These are phyloP conservation scores for Chrysemys picta DNA, from an alignment of 2,113 vertebrate genomes.

Conservation along the genomic window DNA sequence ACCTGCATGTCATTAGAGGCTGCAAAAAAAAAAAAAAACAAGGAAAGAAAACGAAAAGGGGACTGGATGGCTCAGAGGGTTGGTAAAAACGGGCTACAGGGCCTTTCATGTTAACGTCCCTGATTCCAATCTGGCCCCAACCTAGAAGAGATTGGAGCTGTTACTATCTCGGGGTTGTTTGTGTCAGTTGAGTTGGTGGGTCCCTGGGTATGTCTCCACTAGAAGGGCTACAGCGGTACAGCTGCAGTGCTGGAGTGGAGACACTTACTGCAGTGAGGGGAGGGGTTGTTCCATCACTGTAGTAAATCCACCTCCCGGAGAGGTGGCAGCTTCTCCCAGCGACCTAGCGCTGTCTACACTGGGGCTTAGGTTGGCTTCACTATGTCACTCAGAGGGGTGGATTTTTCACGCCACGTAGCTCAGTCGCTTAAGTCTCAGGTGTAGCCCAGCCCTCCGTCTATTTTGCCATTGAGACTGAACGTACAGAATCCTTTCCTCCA, in stretches of 20 bases:
- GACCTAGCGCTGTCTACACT: neutral
- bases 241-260: neutral
- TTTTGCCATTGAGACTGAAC: neutral
- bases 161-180: constrained; percentile 26
- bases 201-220: constrained; percentile 29
- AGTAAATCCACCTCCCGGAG: neutral
- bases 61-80: constrained; percentile 25
- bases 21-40: neutral
- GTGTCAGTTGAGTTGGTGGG: neutral
- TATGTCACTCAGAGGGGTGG: neutral
- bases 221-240: constrained; percentile 23
- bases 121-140: constrained; percentile 16
- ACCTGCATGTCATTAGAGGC: constrained; percentile 63
- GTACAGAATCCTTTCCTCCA: neutral
- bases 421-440: neutral
- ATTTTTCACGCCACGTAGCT: neutral
- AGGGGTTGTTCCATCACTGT: neutral
- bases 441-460: neutral
- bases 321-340: neutral
- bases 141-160: constrained; percentile 48
- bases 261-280: no score
- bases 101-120: constrained; percentile 46
- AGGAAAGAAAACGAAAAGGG: constrained; percentile 46
- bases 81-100: constrained; percentile 9
- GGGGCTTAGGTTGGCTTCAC: neutral